phyloP scores from a whole-genome alignment of 2,888 invertebrate genomes.

The Venustoraphidia nigricollis region DNA sequence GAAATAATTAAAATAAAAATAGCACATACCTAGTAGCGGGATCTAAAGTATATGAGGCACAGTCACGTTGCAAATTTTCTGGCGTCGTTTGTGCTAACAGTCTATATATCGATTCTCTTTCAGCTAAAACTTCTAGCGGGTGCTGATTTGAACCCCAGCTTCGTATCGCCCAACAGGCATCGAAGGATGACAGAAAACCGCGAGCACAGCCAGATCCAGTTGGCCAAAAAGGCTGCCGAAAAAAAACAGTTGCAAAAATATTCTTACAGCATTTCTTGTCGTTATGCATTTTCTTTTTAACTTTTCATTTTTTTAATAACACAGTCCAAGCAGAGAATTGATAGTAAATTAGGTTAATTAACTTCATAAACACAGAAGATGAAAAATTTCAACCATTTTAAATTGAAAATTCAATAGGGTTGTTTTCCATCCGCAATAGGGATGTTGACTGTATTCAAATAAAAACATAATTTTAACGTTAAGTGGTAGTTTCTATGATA shows the following conservation, averaged over 20 bases:
- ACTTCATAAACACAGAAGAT: too few species aligned
- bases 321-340: too few species aligned
- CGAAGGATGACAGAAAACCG: slow-evolving; percentile 89
- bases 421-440: too few species aligned
- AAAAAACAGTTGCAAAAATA: slow-evolving; percentile 7
- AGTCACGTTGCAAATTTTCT: slow-evolving; percentile 85
- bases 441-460: too few species aligned
- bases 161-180: slow-evolving; percentile 90
- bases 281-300: too few species aligned
- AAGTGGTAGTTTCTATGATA: too few species aligned
- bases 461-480: too few species aligned
- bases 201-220: slow-evolving; percentile 97
- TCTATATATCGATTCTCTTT: slow-evolving; percentile 81
- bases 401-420: too few species aligned
- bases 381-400: too few species aligned
- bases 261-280: too few species aligned
- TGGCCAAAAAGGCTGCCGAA: slow-evolving; percentile 84
- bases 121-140: slow-evolving; percentile 76
- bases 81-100: slow-evolving; percentile 85
- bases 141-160: slow-evolving; percentile 59
- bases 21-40: slow-evolving; percentile 50
- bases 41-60: slow-evolving; percentile 72
- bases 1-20: slow-evolving; percentile 16
- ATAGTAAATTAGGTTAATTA: too few species aligned
- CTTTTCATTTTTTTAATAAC: too few species aligned